These are phyloP conservation scores for Calosoma granatense DNA, from an alignment of 1,140 invertebrate species.

Conservation along the genomic window DNA sequence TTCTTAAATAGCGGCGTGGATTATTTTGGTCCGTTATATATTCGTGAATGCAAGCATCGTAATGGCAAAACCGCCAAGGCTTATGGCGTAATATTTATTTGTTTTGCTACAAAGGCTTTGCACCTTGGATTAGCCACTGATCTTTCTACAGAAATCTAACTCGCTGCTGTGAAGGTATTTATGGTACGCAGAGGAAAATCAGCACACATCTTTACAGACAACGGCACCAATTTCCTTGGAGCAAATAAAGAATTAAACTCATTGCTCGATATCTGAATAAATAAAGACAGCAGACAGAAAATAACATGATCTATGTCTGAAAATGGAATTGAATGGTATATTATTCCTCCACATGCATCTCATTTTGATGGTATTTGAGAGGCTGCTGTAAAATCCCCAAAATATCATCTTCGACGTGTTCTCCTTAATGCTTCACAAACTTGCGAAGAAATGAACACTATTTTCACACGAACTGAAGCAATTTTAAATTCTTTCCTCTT, in stretches of 20 bases:
- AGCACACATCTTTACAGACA: conserved; percentile 20
- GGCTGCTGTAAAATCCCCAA: too few species aligned
- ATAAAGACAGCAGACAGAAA: not conserved
- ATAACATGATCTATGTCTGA: not conserved
- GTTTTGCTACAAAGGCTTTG: not conserved
- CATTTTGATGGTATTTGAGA: too few species aligned
- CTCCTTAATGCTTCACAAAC: too few species aligned
- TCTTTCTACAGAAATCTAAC: conserved; percentile 19
- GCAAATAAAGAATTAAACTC: conserved; percentile 10
- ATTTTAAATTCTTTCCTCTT: too few species aligned
- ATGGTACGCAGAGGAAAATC: conserved; percentile 16
- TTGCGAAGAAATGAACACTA: too few species aligned
- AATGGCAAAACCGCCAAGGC: not conserved
- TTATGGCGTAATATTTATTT: not conserved
- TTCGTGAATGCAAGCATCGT: too few species aligned
- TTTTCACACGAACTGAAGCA: too few species aligned
- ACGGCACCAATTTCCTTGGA: conserved; percentile 23
- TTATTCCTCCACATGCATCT: not conserved
- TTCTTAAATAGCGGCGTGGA: too few species aligned
- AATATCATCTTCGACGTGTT: too few species aligned
- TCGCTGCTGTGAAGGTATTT: conserved; percentile 19
- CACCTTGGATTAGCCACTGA: conserved; percentile 16
- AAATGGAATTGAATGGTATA: not conserved
- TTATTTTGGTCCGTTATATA: too few species aligned
- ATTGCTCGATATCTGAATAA: conserved; percentile 25